Conservation (phyloP, 2,888 invertebrate genomes). For the Stenchaetothrips biformis region DNA sequence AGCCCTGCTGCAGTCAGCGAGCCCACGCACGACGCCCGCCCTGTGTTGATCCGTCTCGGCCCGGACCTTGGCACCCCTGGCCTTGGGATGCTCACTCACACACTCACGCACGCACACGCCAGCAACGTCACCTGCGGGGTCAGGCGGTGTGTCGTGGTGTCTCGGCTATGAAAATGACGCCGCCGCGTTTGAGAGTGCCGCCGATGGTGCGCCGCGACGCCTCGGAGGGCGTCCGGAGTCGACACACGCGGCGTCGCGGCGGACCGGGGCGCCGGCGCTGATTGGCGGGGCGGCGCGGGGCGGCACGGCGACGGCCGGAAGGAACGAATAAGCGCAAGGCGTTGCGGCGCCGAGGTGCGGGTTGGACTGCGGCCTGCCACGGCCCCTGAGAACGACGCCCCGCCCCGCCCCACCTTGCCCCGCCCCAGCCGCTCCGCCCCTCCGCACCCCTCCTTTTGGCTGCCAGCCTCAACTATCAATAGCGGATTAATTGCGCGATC, state of each 20-base stretch:
- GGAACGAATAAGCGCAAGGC: not conserved
- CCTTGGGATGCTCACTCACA: too few relatives aligned
- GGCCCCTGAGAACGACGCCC: not conserved
- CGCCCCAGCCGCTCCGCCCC: not conserved
- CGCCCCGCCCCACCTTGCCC: not conserved
- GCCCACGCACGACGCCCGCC: not conserved
- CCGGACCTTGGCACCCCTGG: too few relatives aligned
- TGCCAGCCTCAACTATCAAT: conserved; percentile 20
- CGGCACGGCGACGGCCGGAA: not conserved
- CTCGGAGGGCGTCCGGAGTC: not conserved
- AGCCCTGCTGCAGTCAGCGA: not conserved
- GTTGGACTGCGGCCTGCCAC: not conserved
- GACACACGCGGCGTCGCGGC: not conserved
- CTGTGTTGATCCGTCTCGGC: too few relatives aligned
- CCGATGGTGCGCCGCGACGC: too few relatives aligned
- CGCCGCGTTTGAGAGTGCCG: not conserved
- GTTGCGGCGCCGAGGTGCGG: not conserved
- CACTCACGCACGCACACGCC: not conserved
- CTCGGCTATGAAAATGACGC: not conserved
- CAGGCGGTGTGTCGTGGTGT: not conserved
- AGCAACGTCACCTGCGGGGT: not conserved
- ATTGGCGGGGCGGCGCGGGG: not conserved
- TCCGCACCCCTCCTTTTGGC: too few relatives aligned
- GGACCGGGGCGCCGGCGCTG: not conserved
- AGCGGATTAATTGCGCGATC: conserved; percentile 20